A percentile compares a stretch with the other conserved stretches of the same genome.
These are phyloP conservation scores for Muscidifurax raptorellus DNA, from an alignment of 1,140 invertebrate genomes.

Conservation along the genomic window DNA sequence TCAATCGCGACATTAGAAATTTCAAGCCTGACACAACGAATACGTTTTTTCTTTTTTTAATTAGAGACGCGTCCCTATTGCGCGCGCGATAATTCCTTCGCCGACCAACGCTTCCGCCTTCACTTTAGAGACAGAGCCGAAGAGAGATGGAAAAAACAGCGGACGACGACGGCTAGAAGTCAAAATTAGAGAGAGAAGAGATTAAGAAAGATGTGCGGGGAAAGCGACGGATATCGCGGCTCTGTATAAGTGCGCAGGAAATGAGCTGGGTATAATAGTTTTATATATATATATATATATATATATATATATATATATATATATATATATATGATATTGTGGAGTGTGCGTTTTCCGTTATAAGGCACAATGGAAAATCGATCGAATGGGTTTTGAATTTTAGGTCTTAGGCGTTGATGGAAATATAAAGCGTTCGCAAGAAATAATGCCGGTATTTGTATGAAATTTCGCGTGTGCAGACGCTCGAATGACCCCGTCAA, in stretches of 20 bases:
- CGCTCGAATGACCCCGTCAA: not conserved
- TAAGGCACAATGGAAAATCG: no score
- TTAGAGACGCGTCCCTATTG: slow-evolving; percentile 28
- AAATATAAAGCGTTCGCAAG: not conserved
- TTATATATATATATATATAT: no score
- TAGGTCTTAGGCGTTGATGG: no score
- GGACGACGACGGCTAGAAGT: not conserved
- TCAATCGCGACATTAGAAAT: not conserved
- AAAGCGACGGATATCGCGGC: not conserved
- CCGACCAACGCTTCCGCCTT: slow-evolving; percentile 42
- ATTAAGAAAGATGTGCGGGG: slow-evolving; percentile 9
- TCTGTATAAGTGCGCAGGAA: not conserved
- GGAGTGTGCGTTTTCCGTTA: no score
- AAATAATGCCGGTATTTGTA: not conserved
- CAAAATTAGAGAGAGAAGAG: not conserved
- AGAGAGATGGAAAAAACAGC: slow-evolving; percentile 24
- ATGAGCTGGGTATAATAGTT: not conserved
- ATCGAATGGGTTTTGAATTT: no score
- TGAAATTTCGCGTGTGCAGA: not conserved
- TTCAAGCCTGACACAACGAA: not conserved
- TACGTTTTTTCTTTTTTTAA: slow-evolving; percentile 21
- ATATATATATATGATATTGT: no score
- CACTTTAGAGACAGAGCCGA: not conserved
- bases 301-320: no score
- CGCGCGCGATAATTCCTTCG: slow-evolving; percentile 33